Percentiles rank a stretch among this genome's conserved stretches.
phyloP scores from a whole-genome alignment of 2,797 vertebrate genomes.

The Botia almorhae region DNA sequence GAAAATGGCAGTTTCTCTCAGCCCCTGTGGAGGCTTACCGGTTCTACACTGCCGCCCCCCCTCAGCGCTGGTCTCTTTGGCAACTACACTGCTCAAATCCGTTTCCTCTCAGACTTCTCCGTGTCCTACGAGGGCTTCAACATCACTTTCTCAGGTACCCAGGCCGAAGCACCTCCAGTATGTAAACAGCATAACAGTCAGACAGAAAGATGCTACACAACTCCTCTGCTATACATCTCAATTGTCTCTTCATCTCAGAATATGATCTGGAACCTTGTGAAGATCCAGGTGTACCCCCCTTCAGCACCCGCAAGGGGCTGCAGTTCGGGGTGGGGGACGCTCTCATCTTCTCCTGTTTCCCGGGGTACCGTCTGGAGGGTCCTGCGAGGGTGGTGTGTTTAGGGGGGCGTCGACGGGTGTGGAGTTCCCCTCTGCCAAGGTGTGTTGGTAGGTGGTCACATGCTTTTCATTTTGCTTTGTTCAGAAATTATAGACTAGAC shows the following conservation, averaged over 20 bases:
- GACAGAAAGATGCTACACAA: not conserved
- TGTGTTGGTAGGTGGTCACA: conserved; percentile 99
- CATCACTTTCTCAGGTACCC: conserved; percentile 95
- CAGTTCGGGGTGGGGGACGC: conserved; percentile 93
- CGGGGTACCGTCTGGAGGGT: conserved; percentile 95
- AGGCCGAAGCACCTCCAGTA: not conserved
- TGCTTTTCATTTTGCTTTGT: conserved; percentile 92
- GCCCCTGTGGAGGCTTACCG: conserved; percentile 90
- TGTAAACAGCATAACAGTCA: conserved; percentile 1
- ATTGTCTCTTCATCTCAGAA: conserved; percentile 72
- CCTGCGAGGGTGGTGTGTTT: conserved; percentile 92
- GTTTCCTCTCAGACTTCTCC: conserved; percentile 97
- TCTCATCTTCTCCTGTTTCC: conserved; percentile 95
- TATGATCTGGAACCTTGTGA: conserved; percentile 97
- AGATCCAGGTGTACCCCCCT: conserved; percentile 92
- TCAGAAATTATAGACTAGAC: conserved; percentile 59
- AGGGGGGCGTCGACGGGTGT: conserved; percentile 96
- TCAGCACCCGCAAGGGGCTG: conserved; percentile 95
- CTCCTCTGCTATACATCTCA: not conserved
- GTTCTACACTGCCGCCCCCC: conserved; percentile 88
- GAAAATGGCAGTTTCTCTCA: conserved; percentile 94
- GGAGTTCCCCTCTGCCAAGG: conserved; percentile 99
- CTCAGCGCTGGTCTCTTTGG: conserved; percentile 94
- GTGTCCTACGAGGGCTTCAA: conserved; percentile 99
- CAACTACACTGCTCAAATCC: conserved; percentile 96